A percentile compares a stretch with the other conserved stretches of the same genome.
Conservation (phyloP, 2,113 vertebrate genomes). For the Setophaga kirtlandii region DNA sequence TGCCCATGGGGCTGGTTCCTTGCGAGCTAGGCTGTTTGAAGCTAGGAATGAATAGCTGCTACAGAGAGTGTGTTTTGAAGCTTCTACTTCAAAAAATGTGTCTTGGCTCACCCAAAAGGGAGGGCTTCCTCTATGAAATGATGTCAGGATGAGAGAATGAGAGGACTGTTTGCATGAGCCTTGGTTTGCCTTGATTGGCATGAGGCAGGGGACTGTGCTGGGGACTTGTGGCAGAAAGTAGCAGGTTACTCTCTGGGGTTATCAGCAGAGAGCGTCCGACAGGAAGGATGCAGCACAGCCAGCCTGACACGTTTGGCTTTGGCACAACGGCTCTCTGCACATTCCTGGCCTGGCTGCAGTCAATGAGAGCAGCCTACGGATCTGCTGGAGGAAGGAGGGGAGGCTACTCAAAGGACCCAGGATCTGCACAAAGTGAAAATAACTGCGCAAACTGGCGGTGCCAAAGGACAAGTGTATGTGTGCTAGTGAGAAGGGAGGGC, state of each 20-base stretch:
- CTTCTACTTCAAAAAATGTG: not conserved
- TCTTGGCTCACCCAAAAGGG: not conserved
- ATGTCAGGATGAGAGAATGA: not conserved
- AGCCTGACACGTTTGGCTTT: not conserved
- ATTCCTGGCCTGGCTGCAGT: rapidly evolving
- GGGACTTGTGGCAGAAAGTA: not conserved
- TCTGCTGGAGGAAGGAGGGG: not conserved
- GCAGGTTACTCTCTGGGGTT: not conserved
- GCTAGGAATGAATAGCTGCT: not conserved
- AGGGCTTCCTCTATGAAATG: not conserved
- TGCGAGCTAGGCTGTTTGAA: not conserved
- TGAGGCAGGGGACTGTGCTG: not conserved
- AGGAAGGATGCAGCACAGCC: not conserved
- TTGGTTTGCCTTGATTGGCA: rapidly evolving
- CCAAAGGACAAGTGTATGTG: rapidly evolving
- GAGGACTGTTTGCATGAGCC: not conserved
- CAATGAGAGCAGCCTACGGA: not conserved
- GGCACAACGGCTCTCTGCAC: rapidly evolving
- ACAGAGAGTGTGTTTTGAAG: not conserved
- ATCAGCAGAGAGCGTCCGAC: rapidly evolving
- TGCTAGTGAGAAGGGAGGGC: not conserved
- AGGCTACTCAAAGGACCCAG: rapidly evolving
- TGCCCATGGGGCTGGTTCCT: not conserved
- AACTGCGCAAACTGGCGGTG: not conserved
- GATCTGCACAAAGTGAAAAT: not conserved